Percentiles rank a stretch among this genome's conserved stretches.
Evolutionary conservation across 1,140 invertebrate species (phyloP).

Genomic region (Achroia grisella): DNA sequence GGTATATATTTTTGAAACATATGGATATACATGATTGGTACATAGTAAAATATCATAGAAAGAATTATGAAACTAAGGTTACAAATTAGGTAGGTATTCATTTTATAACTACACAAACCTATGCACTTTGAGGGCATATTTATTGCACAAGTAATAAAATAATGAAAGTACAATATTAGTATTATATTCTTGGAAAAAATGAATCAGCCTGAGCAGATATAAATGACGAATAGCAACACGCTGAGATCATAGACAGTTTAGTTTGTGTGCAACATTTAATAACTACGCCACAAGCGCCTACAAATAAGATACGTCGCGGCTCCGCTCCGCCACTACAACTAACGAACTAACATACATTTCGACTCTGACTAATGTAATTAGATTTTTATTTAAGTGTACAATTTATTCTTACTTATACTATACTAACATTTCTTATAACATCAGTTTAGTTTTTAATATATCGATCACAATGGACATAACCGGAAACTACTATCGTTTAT

Average conservation of each 20-base stretch:
- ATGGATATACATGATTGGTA: too few relatives aligned
- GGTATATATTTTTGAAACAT: conserved; percentile 15
- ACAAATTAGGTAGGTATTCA: too few relatives aligned
- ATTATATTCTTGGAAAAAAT: conserved; percentile 15
- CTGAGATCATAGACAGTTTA: conserved; percentile 55
- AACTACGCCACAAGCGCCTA: conserved; percentile 3
- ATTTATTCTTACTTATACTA: too few relatives aligned
- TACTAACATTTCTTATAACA: too few relatives aligned
- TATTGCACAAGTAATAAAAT: too few relatives aligned
- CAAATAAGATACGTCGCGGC: conserved; percentile 8
- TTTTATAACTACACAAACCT: too few relatives aligned
- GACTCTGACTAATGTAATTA: conserved; percentile 8
- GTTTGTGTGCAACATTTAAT: conserved; percentile 19
- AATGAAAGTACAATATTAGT: not conserved
- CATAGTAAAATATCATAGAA: too few relatives aligned
- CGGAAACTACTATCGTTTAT: too few relatives aligned
- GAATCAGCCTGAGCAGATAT: conserved; percentile 23
- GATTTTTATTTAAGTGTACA: conserved; percentile 11
- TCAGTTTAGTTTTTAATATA: too few relatives aligned
- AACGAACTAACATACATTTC: conserved; percentile 7
- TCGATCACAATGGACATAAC: too few relatives aligned
- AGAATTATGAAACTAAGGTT: too few relatives aligned
- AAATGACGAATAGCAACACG: conserved; percentile 35
- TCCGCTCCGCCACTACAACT: not conserved
- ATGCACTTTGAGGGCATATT: too few relatives aligned